Evolutionary conservation across 37 sponge, comb jelly and placozoan species (phyloP).

Genomic region (Mnemiopsis leidyi): DNA sequence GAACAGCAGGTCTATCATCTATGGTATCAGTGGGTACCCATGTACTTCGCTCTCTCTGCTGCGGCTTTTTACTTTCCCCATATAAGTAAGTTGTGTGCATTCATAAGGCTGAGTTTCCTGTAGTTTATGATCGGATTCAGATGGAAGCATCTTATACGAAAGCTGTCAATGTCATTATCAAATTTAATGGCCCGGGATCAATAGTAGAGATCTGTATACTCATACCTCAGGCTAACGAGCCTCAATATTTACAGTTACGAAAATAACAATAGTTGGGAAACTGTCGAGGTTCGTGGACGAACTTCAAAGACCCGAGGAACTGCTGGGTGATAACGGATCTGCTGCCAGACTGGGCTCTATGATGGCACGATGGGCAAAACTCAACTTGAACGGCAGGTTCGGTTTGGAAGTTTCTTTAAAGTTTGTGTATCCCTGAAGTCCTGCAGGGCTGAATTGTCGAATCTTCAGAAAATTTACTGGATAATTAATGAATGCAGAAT

Average conservation of each 20-base stretch:
- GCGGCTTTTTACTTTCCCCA: background rate
- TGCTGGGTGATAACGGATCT: conserved; percentile 4
- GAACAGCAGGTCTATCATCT: background rate
- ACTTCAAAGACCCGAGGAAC: background rate
- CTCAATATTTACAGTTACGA: background rate
- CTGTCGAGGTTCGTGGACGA: conserved; percentile 9
- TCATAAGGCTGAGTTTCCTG: too few species aligned
- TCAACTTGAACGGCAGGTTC: background rate
- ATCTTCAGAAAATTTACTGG: too few species aligned
- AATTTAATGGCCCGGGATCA: too few species aligned
- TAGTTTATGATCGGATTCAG: too few species aligned
- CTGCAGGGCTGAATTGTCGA: too few species aligned
- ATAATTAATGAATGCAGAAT: too few species aligned
- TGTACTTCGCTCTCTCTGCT: background rate
- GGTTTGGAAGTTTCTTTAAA: too few species aligned
- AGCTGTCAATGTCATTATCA: too few species aligned
- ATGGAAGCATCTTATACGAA: too few species aligned
- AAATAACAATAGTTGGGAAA: background rate
- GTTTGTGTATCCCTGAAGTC: too few species aligned
- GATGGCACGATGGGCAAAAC: background rate
- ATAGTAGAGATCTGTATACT: too few species aligned
- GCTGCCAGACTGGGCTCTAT: background rate
- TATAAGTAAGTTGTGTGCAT: background rate
- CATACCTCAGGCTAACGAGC: too few species aligned
- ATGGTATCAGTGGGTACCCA: conserved; percentile 31